A percentile compares a stretch with the other conserved stretches of the same genome.
phyloP scores from a whole-genome alignment of 2,113 vertebrate genomes.

The Bos taurus region ARS-UCD2.0 NC_037344.1:67263501-67264000 shows the following conservation, averaged over 20 bases:
- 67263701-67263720: accelerated
- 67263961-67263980: not conserved
- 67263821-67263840: not conserved
- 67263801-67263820: not conserved
- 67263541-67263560: not conserved
- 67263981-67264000: not conserved
- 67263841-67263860: not conserved
- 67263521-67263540: not conserved
- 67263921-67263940: no score
- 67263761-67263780: not conserved
- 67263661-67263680: not conserved
- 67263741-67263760: not conserved
- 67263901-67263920: not conserved
- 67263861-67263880: not conserved
- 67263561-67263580: not conserved
- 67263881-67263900: not conserved
- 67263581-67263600: not conserved
- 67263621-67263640: not conserved
- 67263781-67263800: not conserved
- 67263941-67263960: accelerated
- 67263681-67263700: not conserved
- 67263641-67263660: not conserved
- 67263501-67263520: not conserved
- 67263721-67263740: not conserved
- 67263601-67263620: accelerated